Evolutionary conservation across 2,888 invertebrate species (phyloP).

Genomic region (Macroteleia sp.): DNA sequence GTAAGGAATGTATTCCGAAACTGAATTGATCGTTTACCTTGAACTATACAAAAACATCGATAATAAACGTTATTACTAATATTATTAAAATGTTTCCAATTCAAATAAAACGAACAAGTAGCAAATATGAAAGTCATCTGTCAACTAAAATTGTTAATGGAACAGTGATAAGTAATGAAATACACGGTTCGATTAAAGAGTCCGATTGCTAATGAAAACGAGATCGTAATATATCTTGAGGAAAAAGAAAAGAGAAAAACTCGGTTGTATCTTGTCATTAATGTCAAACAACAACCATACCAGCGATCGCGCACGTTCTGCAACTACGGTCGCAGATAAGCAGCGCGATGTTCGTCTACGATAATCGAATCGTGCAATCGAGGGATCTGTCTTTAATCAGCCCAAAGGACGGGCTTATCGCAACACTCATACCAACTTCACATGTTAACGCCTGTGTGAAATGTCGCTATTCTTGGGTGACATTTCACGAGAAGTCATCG

Average conservation of each 20-base stretch:
- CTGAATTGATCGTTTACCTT: no score
- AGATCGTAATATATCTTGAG: constrained; percentile 23
- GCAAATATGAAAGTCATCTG: no score
- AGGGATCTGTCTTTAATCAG: constrained; percentile 45
- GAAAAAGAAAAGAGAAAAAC: neutral
- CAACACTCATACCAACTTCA: constrained; percentile 20
- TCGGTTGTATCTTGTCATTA: constrained; percentile 37
- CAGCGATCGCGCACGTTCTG: constrained; percentile 36
- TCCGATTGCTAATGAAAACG: constrained; percentile 52
- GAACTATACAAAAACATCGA: no score
- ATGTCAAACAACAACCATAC: constrained; percentile 28
- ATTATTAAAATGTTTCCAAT: no score
- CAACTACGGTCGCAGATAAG: constrained; percentile 36
- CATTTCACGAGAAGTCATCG: constrained; percentile 45
- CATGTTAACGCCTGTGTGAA: constrained; percentile 54
- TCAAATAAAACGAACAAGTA: no score
- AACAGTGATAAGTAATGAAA: constrained; percentile 55
- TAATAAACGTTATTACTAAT: no score
- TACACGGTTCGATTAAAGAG: constrained; percentile 51
- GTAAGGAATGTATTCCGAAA: no score
- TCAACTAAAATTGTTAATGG: no score
- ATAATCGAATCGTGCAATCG: constrained; percentile 59
- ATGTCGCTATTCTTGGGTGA: constrained; percentile 40
- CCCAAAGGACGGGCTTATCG: constrained; percentile 34
- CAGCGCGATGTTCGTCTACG: constrained; percentile 39